Evolutionary conservation across 2,888 invertebrate genomes (phyloP), one percentile per base, ranked within the genome.

Genomic region (Apamea crenata): DNA sequence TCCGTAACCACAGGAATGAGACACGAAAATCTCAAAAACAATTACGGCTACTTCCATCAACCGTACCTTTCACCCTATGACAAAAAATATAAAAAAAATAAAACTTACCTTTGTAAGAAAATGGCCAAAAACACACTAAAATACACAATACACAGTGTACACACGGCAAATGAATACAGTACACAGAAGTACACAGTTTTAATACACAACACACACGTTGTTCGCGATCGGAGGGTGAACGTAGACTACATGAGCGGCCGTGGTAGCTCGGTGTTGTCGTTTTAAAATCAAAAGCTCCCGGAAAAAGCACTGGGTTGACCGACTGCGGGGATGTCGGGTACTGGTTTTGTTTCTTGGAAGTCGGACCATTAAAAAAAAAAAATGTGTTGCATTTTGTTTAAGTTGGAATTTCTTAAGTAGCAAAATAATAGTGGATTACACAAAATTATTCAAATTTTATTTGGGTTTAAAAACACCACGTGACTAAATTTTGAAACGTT

Each of bases 171-270:
- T 85, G 25, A 66, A 71, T 89, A 70, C 40, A 82, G 80, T 85
- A 87, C 89, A 89, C 89, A 89, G 86, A 73, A 79, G 81, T 82
- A 87, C 87, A 89, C 89, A 71, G 73, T 21, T 18, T 2, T 29
- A 12, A 14, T 53, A 70, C 76, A 81, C 78, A 72, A 59, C 66
- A 77, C 83, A 66, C 87, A 56, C 86, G 86, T 72, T 80, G 66
- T 14, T 70, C 82, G 59, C 83, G 82, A 50, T 12, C 82, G 50
- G 36, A 78, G 84, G 82, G 83, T 70, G 78, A 80, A 71, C 78
- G 87, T 80, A 84, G 84, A 91, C 87, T 83, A 69, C 85, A 44
- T 76, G 50, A 72, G 44, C 69, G 80, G 25, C 80, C 73, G 84
- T 87, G 80, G 82, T 87, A 40, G 72, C 71, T 16, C 40, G 6